phyloP scores from a whole-genome alignment of 1,140 invertebrate species.

The Sogatella furcifera region DNA sequence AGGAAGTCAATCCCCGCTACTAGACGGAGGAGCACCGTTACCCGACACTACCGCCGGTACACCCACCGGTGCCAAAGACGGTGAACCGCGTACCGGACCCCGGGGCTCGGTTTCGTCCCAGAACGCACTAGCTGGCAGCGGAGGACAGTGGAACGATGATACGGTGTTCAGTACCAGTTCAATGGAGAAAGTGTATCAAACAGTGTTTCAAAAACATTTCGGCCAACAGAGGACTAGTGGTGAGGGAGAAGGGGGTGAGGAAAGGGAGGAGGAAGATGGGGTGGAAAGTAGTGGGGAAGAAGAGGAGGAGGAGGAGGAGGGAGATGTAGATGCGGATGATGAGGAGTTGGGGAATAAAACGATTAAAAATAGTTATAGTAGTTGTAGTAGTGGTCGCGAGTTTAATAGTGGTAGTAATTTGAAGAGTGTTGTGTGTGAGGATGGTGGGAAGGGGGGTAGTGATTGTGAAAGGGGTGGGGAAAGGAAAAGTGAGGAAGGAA shows the following conservation, averaged over 20 bases:
- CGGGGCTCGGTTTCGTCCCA: too few relatives aligned
- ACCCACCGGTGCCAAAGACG: too few relatives aligned
- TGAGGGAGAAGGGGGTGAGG: slow-evolving; percentile 26
- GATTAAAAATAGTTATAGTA: not conserved
- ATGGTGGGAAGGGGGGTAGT: not conserved
- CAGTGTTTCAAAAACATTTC: slow-evolving; percentile 18
- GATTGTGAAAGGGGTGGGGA: not conserved
- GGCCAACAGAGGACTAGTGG: slow-evolving; percentile 20
- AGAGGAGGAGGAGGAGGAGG: slow-evolving; percentile 29
- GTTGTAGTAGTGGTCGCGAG: too few relatives aligned
- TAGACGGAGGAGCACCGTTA: slow-evolving; percentile 22
- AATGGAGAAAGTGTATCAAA: slow-evolving; percentile 15
- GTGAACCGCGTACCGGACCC: too few relatives aligned
- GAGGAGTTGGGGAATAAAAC: slow-evolving; percentile 13
- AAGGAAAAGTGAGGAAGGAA: not conserved
- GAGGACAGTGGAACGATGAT: slow-evolving; percentile 1
- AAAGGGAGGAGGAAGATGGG: slow-evolving; percentile 26
- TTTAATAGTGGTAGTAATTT: not conserved
- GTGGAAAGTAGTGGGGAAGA: slow-evolving; percentile 21
- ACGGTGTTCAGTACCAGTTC: slow-evolving; percentile 3
- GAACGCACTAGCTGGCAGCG: not conserved
- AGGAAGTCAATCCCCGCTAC: slow-evolving; percentile 31
- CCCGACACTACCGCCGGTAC: too few relatives aligned
- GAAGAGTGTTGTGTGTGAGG: not conserved
- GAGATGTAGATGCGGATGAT: slow-evolving; percentile 11